Evolutionary conservation across 2,888 invertebrate species (phyloP), one percentile per base, ranked within the genome.

Genomic region (Melanophora roralis): DNA sequence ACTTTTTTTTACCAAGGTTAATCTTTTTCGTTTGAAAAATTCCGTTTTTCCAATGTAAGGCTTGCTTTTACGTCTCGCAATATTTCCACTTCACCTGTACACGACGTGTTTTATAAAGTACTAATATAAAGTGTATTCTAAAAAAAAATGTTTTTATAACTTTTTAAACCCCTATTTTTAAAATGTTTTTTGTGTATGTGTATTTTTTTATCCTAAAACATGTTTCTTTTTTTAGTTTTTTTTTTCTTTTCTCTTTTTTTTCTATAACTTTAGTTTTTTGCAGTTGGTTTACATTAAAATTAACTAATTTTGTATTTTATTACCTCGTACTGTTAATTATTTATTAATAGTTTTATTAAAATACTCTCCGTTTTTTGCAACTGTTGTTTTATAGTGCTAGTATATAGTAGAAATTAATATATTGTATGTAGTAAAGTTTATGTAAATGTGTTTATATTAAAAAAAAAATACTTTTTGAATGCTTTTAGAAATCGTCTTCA

Each of bases 241-340:
- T 73, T 53, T 67, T 59, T 64, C 34, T 59, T 81, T 78, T 75
- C 47, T 38, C 43, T 59, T 67, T 74, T 82, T 67, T 77, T 73
- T 73, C 53, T 83, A 78, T 75, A 76, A 81, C 78, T 79, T 78
- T 79, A 82, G 82, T 83, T 83, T 76, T 77, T 83, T 83, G 82
- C 83, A 84, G 80, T 83, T 81, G 82, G 82, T 84, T 84, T 81
- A 81, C 82, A 81, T 82, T 65, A 81, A 77, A 81, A 83, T 82
- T 82, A 81, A 77, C 83, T 83, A 83, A 82, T 78, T 68, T 69
- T 77, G 76, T 64, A 49, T 74, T 75, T 59, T 76, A 19, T 60
- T 59, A n/a, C 53, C 67, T 72, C 51, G 64, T 74, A 78, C 64
- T 73, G 72, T 80, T 80, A 77, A 77, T 80, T 77, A 80, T 64